These are phyloP conservation scores for Percopsis transmontana DNA, from an alignment of 2,113 vertebrate species.

Conservation along the genomic window DNA sequence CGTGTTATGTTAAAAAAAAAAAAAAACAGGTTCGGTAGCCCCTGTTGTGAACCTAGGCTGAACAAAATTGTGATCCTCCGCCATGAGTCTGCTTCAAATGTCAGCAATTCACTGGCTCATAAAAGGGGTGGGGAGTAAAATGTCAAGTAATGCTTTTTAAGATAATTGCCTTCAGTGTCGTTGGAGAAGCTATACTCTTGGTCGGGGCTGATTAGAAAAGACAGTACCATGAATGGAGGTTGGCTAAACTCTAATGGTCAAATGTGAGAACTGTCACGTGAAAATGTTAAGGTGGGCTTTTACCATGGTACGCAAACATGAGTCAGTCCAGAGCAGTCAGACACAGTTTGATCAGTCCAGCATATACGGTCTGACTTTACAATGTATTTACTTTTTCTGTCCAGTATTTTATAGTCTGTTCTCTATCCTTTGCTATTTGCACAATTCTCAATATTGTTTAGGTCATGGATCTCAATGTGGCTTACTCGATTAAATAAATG, in stretches of 20 bases:
- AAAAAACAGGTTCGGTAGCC: conserved; percentile 26
- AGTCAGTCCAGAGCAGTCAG: not conserved
- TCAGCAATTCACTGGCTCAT: conserved; percentile 70
- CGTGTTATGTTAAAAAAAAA: conserved; percentile 29
- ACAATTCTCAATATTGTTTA: too few species aligned
- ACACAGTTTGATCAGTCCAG: too few species aligned
- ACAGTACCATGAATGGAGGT: conserved; percentile 41
- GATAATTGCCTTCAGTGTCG: conserved; percentile 73
- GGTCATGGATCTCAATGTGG: too few species aligned
- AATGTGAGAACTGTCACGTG: conserved; percentile 21
- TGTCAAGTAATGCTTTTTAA: conserved; percentile 78
- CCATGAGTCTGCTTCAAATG: conserved; percentile 69
- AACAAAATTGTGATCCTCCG: conserved; percentile 64
- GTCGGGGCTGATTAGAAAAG: conserved; percentile 58
- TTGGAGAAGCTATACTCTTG: conserved; percentile 54
- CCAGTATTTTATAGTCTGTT: too few species aligned
- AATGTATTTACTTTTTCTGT: too few species aligned
- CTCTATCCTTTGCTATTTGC: too few species aligned
- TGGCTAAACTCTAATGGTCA: conserved; percentile 32
- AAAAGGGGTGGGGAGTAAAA: conserved; percentile 66
- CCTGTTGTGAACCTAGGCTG: conserved; percentile 33
- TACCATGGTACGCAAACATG: conserved; percentile 2
- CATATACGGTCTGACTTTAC: too few species aligned
- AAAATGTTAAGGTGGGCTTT: conserved; percentile 4
- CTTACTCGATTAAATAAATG: too few species aligned